A percentile compares a stretch with the other conserved stretches of the same genome.
phyloP scores from a whole-genome alignment of 2,113 vertebrate genomes.

The Lichenostomus cassidix region DNA sequence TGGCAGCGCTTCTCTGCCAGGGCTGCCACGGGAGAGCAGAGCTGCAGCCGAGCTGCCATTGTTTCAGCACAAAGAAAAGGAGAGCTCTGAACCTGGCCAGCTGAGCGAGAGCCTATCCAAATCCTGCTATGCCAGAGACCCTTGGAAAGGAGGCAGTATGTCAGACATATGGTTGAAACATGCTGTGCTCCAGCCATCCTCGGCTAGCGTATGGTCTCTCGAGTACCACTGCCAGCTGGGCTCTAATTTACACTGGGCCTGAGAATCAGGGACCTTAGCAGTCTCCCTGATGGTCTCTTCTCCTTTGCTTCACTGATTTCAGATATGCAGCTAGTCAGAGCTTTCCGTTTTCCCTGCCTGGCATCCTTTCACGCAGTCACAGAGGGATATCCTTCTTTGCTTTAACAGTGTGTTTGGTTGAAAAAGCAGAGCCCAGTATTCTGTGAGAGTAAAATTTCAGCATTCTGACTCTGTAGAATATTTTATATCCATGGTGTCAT shows the following conservation, averaged over 20 bases:
- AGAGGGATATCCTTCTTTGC: neutral
- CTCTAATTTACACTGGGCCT: conserved; percentile 47
- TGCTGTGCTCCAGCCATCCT: conserved; percentile 65
- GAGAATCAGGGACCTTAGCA: conserved; percentile 35
- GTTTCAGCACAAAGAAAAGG: conserved; percentile 29
- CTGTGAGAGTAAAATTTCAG: neutral
- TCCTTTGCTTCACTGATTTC: conserved; percentile 60
- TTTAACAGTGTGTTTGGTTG: neutral
- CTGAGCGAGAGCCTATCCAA: conserved; percentile 27
- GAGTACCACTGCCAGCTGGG: conserved; percentile 60
- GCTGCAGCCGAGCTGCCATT: neutral
- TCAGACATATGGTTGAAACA: conserved; percentile 61
- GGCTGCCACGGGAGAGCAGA: neutral
- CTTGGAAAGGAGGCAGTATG: conserved; percentile 60
- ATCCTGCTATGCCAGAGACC: conserved; percentile 17
- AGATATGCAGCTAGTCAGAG: neutral
- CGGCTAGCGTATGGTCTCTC: conserved; percentile 58
- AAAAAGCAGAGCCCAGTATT: neutral
- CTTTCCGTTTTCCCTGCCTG: conserved; percentile 12
- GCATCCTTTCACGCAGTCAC: conserved; percentile 4
- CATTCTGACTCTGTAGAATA: neutral
- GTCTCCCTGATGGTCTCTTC: conserved; percentile 36
- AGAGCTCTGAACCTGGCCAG: conserved; percentile 49
- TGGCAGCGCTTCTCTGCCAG: neutral
- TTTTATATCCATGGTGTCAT: neutral